Conservation (phyloP, 2,113 vertebrate genomes). For the Fulmarus glacialis region DNA sequence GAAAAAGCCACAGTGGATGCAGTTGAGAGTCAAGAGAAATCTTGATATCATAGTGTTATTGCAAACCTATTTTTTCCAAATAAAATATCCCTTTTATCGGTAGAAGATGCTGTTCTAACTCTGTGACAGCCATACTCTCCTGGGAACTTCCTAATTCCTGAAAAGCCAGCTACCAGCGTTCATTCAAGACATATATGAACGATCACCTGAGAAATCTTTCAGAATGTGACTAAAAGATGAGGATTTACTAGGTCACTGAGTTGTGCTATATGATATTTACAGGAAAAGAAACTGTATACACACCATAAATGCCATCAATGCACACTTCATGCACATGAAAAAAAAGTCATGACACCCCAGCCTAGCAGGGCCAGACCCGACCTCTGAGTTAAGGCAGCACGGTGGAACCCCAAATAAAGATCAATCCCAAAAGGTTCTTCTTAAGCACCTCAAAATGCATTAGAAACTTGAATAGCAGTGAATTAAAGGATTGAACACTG, state of each 20-base stretch:
- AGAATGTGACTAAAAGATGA: background rate
- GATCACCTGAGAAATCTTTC: background rate
- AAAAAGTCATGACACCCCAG: background rate
- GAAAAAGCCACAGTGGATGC: background rate
- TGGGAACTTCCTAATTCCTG: background rate
- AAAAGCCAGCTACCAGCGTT: background rate
- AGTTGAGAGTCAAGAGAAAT: background rate
- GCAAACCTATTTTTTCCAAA: background rate
- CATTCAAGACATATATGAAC: background rate
- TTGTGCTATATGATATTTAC: background rate
- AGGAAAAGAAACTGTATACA: background rate
- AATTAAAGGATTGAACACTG: background rate
- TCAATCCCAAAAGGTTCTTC: background rate
- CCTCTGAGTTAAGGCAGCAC: background rate
- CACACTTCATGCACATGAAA: background rate
- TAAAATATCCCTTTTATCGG: background rate
- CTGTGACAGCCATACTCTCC: background rate
- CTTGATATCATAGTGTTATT: background rate
- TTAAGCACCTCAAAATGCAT: background rate
- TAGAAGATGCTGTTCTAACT: background rate
- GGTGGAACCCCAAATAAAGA: background rate
- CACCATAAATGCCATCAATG: background rate
- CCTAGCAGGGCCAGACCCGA: background rate
- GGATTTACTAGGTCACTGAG: background rate
- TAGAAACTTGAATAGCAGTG: background rate